Evolutionary conservation across 1,140 invertebrate genomes (phyloP).

Genomic region (Ceratosolen solmsi): DNA sequence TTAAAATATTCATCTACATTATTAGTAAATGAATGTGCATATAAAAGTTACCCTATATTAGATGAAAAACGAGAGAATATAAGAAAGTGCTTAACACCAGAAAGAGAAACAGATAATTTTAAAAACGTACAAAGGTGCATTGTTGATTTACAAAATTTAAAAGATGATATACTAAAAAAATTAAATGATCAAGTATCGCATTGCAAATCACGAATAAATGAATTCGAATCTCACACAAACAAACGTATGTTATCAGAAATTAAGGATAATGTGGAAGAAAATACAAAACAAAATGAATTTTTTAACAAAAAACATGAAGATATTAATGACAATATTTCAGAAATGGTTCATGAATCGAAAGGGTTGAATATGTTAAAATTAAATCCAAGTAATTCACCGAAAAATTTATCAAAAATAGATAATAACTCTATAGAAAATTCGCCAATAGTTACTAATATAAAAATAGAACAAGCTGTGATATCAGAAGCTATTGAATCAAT

Average conservation of each 20-base stretch:
- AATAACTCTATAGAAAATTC: background rate
- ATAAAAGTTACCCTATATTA: background rate
- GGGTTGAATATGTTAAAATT: background rate
- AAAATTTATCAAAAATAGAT: background rate
- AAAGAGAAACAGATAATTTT: slow-evolving; percentile 18
- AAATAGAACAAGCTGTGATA: slow-evolving; percentile 1
- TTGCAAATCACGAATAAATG: background rate
- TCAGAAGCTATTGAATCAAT: background rate
- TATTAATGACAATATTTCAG: background rate
- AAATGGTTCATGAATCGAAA: background rate
- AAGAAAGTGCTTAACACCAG: background rate
- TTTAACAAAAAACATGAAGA: background rate
- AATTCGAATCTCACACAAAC: slow-evolving; percentile 8
- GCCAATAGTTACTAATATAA: background rate
- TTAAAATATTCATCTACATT: background rate
- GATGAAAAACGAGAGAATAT: background rate
- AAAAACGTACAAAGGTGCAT: slow-evolving; percentile 31
- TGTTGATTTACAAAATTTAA: slow-evolving; percentile 44
- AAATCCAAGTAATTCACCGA: background rate
- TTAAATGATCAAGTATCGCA: slow-evolving; percentile 31
- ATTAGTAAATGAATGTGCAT: background rate
- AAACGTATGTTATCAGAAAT: background rate
- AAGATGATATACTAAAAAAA: slow-evolving; percentile 48
- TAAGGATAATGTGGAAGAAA: background rate
- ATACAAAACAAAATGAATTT: background rate